Base-by-base conservation (phyloP, 1,140 invertebrate genomes). In the Sminthurides bifidus region DNA sequence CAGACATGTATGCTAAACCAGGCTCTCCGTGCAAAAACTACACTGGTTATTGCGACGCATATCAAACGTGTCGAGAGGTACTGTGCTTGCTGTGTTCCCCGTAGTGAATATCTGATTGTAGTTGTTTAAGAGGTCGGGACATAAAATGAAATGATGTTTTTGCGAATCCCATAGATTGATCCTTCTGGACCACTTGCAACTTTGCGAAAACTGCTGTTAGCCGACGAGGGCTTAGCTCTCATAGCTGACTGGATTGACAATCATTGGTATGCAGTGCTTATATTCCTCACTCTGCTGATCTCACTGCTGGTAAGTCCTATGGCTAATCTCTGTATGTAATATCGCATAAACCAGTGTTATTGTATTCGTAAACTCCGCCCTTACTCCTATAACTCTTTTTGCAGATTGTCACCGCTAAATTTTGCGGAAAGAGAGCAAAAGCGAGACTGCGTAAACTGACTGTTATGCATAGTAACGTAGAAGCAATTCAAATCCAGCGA, bases 21-120 rank as follows among this genome's bases (percentile, higher is more conserved):
- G 87, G 88, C 43, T 91, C 89, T 26, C 93, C 94, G 0, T 98
- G 95, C 71, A 94, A 98, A 70, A 89, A 98, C 70, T 98, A 95
- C 72, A 91, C 91, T 68, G 95, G 94, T 61, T 99, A 98, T 73
- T 99, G 95, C 74, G 95, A 99, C 74, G 29, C 54, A 2, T 65
- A 65, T 31, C 59, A 61, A 31, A 41, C 48, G 21, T 59, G 43
- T 40, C 19, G 56, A 30, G 55, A 54, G 21, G 38, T 50, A 52
- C 8, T 14, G 10, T 12, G 17, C 33, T 12, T 12, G 17, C 17
- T 43, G 41, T 43, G 24, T 43, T 6, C 8, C 17, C 24, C 41
- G 24, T 43, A 43, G 24, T 17, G 6, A 43, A 19, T 43, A 23
- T 10, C 10, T 43, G 24, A 21, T 6, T 35, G 33, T 35, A 35